A percentile compares a stretch with the other conserved stretches of the same genome.
phyloP scores from a whole-genome alignment of 2,888 invertebrate genomes.

The Harpagoxenus sublaevis region DNA sequence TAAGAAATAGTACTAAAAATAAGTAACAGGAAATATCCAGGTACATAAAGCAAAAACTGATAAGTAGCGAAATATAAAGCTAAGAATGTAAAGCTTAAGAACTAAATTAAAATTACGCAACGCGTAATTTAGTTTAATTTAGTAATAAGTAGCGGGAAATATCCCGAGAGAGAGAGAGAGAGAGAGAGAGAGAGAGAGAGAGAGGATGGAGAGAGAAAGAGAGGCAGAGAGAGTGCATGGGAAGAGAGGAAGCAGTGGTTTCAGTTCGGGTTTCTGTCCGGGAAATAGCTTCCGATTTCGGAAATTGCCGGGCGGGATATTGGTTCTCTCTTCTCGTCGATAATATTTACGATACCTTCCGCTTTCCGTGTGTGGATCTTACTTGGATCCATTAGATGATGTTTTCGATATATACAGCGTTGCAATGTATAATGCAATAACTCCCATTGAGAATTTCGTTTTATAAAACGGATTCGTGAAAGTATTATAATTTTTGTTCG shows the following conservation, averaged over 20 bases:
- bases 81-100: too few relatives aligned
- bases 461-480: background rate
- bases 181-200: background rate
- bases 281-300: conserved; percentile 50
- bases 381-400: conserved; percentile 11
- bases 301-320: conserved; percentile 46
- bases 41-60: too few relatives aligned
- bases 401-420: background rate
- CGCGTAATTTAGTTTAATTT: too few relatives aligned
- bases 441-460: background rate
- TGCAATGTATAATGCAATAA: conserved; percentile 25
- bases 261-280: conserved; percentile 28
- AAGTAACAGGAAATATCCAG: too few relatives aligned
- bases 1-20: too few relatives aligned
- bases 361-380: conserved; percentile 18
- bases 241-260: conserved; percentile 17
- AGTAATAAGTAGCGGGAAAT: too few relatives aligned
- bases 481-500: background rate
- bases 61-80: too few relatives aligned
- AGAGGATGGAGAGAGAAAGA: background rate
- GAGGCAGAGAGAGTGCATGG: background rate
- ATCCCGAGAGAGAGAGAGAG: background rate
- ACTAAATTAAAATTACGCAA: too few relatives aligned
- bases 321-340: conserved; percentile 32
- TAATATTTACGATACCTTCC: conserved; percentile 47